phyloP scores from a whole-genome alignment of 2,113 vertebrate species.

The Rhodinocichla rosea region DNA sequence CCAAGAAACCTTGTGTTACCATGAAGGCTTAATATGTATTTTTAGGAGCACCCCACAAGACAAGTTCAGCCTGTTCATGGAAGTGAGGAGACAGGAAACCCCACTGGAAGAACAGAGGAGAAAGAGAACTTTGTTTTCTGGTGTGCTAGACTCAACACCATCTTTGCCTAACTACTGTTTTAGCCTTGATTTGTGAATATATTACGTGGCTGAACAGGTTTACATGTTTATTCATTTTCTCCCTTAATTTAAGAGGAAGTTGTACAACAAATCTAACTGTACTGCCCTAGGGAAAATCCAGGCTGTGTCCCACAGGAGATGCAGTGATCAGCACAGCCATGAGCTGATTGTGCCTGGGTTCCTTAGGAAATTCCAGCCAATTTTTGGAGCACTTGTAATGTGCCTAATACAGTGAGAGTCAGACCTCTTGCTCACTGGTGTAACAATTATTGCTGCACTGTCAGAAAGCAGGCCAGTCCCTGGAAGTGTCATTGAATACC shows the following conservation, averaged over 20 bases:
- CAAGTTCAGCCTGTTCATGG: not conserved
- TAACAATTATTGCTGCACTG: not conserved
- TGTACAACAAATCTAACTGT: not conserved
- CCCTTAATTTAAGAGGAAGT: not conserved
- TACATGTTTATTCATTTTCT: constrained; percentile 13
- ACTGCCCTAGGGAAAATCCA: not conserved
- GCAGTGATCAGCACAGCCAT: not conserved
- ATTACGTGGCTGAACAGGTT: not conserved
- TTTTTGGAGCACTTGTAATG: not conserved
- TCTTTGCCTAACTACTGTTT: not conserved
- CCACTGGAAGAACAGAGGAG: not conserved
- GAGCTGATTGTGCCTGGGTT: not conserved
- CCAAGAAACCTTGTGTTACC: not conserved
- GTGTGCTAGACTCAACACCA: not conserved
- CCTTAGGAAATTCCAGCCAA: not conserved
- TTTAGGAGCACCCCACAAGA: not conserved
- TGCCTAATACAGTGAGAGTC: not conserved
- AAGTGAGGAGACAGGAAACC: not conserved
- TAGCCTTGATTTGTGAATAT: not conserved
- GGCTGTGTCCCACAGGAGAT: not conserved
- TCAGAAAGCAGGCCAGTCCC: not conserved
- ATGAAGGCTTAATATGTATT: not conserved
- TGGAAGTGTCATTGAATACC: not conserved
- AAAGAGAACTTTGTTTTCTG: not conserved
- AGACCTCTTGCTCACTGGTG: not conserved